These are phyloP conservation scores for Idaea aversata DNA, from an alignment of 2,888 invertebrate genomes.

Conservation along the genomic window DNA sequence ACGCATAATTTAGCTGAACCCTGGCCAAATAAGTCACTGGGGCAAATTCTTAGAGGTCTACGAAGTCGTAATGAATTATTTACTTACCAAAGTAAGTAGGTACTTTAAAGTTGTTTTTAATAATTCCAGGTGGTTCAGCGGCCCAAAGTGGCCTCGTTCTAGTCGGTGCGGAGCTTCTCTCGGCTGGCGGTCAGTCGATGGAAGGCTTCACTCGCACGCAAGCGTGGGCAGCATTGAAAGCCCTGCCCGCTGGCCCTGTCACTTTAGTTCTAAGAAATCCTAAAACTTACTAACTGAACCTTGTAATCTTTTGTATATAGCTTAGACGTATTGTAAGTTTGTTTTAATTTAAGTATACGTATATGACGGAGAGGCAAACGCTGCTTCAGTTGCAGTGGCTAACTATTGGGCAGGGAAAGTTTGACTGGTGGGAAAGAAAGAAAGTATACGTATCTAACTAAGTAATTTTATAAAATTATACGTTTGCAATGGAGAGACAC, in stretches of 20 bases:
- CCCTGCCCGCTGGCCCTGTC: conserved; percentile 91
- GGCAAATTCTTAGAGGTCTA: background rate
- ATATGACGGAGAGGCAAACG: too few relatives aligned
- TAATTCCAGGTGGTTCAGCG: conserved; percentile 89
- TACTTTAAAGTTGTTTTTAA: background rate
- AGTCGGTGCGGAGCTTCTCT: conserved; percentile 92
- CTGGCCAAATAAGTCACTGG: background rate
- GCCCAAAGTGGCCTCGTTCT: conserved; percentile 91
- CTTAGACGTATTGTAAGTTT: background rate
- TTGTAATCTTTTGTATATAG: conserved; percentile 15
- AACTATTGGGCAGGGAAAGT: too few relatives aligned
- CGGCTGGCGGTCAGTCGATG: conserved; percentile 90
- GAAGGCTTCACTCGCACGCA: conserved; percentile 94
- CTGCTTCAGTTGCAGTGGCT: too few relatives aligned
- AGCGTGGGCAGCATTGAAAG: conserved; percentile 96
- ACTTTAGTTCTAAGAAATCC: conserved; percentile 78
- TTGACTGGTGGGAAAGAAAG: too few relatives aligned
- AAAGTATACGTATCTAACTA: too few relatives aligned
- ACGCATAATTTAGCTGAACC: too few relatives aligned
- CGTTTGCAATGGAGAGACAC: too few relatives aligned
- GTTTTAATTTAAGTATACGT: too few relatives aligned
- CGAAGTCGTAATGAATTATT: background rate
- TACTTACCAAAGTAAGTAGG: background rate
- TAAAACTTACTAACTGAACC: conserved; percentile 24
- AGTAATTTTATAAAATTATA: too few relatives aligned